Percentiles rank a stretch among this genome's conserved stretches.
Evolutionary conservation across 1,140 invertebrate species (phyloP).

Genomic region (Odontomachus brunneus): DNA sequence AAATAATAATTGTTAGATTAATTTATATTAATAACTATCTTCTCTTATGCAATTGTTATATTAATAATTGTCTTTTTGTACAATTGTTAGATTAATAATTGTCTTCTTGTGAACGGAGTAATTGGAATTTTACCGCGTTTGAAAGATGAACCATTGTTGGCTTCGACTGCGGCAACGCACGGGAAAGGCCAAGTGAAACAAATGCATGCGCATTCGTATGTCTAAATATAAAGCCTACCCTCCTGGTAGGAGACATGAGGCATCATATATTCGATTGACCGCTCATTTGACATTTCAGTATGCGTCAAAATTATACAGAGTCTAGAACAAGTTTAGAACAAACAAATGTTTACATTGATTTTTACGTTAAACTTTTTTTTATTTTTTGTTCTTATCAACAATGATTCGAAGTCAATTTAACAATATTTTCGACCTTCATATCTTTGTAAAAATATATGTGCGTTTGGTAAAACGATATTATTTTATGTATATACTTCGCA

Average conservation of each 20-base stretch:
- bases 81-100: conserved; percentile 10
- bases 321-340: not conserved
- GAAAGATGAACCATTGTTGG: conserved; percentile 7
- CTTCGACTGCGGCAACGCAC: conserved; percentile 1
- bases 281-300: conserved; percentile 28
- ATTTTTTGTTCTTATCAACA: not conserved
- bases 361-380: not conserved
- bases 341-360: conserved; percentile 10
- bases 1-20: too few species aligned
- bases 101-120: not conserved
- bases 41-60: too few species aligned
- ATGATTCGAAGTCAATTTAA: not conserved
- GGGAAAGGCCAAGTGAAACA: conserved; percentile 51
- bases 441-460: conserved; percentile 34
- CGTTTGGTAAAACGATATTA: conserved; percentile 51
- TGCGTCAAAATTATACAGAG: conserved; percentile 22
- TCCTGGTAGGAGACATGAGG: not conserved
- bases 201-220: conserved; percentile 5
- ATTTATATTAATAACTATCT: not conserved
- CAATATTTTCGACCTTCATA: not conserved
- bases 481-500: not conserved
- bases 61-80: not conserved
- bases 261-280: conserved; percentile 26
- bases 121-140: not conserved
- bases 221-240: conserved; percentile 69